phyloP scores from a whole-genome alignment of 2,888 invertebrate species.

The Philopedon plagiatum region DNA sequence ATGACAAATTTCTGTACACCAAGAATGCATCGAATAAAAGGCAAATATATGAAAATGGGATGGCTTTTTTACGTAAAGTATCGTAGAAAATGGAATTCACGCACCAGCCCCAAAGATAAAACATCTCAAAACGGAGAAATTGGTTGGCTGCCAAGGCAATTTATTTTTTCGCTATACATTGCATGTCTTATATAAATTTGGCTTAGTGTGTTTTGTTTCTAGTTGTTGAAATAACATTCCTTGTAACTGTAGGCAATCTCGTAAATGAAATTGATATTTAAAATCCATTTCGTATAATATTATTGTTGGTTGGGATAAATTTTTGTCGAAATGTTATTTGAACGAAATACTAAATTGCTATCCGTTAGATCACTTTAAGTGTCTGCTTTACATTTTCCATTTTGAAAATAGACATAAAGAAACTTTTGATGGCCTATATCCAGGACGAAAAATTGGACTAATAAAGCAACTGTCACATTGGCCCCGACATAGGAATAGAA shows the following conservation, averaged over 20 bases:
- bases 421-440: neutral
- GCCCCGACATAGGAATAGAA: no score
- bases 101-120: slow-evolving; percentile 66
- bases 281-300: slow-evolving; percentile 24
- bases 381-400: neutral
- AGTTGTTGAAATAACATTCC: slow-evolving; percentile 37
- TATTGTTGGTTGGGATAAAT: slow-evolving; percentile 11
- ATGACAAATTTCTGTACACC: slow-evolving; percentile 53
- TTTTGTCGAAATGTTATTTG: slow-evolving; percentile 7
- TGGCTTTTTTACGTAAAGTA: slow-evolving; percentile 66
- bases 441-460: no score
- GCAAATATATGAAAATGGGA: slow-evolving; percentile 67
- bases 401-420: neutral
- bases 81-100: slow-evolving; percentile 65
- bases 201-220: slow-evolving; percentile 45
- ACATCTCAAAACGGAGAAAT: slow-evolving; percentile 66
- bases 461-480: no score
- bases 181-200: slow-evolving; percentile 45
- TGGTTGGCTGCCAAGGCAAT: slow-evolving; percentile 65
- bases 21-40: slow-evolving; percentile 52
- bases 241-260: slow-evolving; percentile 32
- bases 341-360: neutral
- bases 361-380: neutral
- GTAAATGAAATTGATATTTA: slow-evolving; percentile 36
- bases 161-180: slow-evolving; percentile 47